phyloP scores from a whole-genome alignment of 2,113 vertebrate species.

The Cololabis saira region DNA sequence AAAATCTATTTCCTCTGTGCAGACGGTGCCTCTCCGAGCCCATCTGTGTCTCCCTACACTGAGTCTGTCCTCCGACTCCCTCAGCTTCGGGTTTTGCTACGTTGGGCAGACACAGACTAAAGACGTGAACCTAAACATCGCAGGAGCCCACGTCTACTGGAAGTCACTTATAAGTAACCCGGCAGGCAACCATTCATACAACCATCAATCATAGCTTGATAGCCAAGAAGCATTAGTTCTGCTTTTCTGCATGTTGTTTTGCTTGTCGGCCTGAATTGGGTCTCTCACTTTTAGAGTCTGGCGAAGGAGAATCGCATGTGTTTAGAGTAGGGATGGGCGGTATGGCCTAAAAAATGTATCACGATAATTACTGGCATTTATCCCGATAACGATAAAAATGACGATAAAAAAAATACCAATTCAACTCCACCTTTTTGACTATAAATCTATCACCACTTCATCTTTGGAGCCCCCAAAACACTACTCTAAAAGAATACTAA shows the following conservation, averaged over 20 bases:
- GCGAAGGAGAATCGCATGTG: slow-evolving; percentile 31
- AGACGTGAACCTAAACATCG: slow-evolving; percentile 81
- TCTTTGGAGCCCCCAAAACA: no score
- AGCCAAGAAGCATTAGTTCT: background rate
- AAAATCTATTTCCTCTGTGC: slow-evolving; percentile 5
- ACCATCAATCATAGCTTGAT: background rate
- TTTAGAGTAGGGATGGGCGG: no score
- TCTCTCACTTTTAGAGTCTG: slow-evolving; percentile 45
- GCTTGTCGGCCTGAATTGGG: background rate
- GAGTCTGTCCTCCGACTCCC: slow-evolving; percentile 77
- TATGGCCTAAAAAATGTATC: no score
- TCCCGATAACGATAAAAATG: no score
- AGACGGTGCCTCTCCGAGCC: slow-evolving; percentile 86
- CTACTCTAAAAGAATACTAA: no score
- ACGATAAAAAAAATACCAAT: no score
- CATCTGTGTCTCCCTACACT: slow-evolving; percentile 80
- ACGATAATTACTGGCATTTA: no score
- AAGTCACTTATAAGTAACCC: slow-evolving; percentile 79
- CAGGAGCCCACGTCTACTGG: slow-evolving; percentile 85
- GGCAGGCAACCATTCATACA: background rate
- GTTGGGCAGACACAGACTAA: slow-evolving; percentile 76
- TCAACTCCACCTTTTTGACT: no score
- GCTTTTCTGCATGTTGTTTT: background rate
- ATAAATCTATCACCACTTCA: no score
- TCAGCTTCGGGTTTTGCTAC: slow-evolving; percentile 88